A percentile compares a stretch with the other conserved stretches of the same genome.
phyloP scores from a whole-genome alignment of 2,113 vertebrate genomes.

The Pituophis catenifer region DNA sequence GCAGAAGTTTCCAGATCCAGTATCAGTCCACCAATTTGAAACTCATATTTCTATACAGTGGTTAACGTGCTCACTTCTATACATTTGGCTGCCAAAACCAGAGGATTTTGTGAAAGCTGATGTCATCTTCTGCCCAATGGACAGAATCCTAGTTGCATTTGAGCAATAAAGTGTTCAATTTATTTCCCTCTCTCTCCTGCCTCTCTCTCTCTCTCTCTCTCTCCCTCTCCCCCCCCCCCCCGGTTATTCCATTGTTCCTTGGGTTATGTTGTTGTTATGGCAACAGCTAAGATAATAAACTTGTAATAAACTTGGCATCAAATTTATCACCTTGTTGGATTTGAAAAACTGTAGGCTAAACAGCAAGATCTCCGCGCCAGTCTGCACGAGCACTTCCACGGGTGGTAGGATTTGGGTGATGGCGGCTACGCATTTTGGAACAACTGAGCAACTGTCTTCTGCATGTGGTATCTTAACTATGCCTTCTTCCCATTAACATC shows the following conservation, averaged over 20 bases:
- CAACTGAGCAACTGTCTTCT: not conserved
- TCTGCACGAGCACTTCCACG: not conserved
- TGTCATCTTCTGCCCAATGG: not conserved
- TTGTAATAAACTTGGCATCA: slow-evolving; percentile 1
- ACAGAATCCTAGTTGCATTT: not conserved
- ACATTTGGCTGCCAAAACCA: not conserved
- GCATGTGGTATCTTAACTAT: slow-evolving; percentile 11
- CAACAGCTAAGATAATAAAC: slow-evolving; percentile 21
- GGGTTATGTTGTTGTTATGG: slow-evolving; percentile 7
- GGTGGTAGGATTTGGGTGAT: not conserved
- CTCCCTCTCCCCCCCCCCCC: too few species aligned
- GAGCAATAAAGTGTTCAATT: not conserved
- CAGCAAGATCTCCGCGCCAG: not conserved
- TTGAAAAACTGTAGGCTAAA: slow-evolving; percentile 5
- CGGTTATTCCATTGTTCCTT: not conserved
- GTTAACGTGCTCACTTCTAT: not conserved
- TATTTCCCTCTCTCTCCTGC: not conserved
- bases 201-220: too few species aligned
- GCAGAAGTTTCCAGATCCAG: not conserved
- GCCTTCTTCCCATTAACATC: slow-evolving; percentile 15
- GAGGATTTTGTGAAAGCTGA: not conserved
- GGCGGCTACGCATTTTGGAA: not conserved
- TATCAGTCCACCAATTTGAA: not conserved
- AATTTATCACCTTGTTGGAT: slow-evolving; percentile 6
- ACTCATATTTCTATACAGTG: not conserved